Conservation (phyloP, 2,113 vertebrate genomes). For the Rynchops niger region DNA sequence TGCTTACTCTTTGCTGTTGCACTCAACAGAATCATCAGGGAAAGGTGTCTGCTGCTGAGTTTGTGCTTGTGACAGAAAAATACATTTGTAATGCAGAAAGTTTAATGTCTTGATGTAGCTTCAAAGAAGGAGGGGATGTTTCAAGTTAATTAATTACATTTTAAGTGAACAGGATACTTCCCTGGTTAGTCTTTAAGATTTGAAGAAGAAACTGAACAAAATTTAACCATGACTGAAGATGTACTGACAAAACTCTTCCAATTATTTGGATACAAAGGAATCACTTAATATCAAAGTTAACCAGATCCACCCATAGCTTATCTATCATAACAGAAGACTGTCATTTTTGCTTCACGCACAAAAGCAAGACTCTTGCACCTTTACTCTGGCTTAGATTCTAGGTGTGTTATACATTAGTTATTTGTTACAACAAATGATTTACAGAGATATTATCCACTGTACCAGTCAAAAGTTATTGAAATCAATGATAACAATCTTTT, state of each 20-base stretch:
- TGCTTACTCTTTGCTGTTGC: not conserved
- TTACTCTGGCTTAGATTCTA: not conserved
- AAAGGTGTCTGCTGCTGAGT: not conserved
- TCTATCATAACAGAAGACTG: not conserved
- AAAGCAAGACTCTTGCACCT: not conserved
- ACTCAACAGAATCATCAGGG: not conserved
- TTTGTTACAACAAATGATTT: not conserved
- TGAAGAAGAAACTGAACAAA: not conserved
- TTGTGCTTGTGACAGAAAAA: not conserved
- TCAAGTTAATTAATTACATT: constrained; percentile 49
- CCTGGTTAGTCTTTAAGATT: not conserved
- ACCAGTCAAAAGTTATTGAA: not conserved
- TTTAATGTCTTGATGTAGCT: not conserved
- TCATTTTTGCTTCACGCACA: not conserved
- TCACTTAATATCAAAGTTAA: not conserved
- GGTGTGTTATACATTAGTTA: not conserved
- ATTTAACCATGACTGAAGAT: not conserved
- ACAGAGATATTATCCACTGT: not conserved
- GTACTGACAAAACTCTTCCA: not conserved
- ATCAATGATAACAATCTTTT: not conserved
- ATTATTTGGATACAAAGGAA: not conserved
- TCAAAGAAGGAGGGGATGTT: not conserved
- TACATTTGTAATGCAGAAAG: not conserved
- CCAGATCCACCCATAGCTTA: not conserved
- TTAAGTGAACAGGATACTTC: not conserved